Percentiles rank a stretch among this genome's conserved stretches.
phyloP scores from a whole-genome alignment of 1,140 invertebrate genomes.

The Sarcophaga peregrina region DNA sequence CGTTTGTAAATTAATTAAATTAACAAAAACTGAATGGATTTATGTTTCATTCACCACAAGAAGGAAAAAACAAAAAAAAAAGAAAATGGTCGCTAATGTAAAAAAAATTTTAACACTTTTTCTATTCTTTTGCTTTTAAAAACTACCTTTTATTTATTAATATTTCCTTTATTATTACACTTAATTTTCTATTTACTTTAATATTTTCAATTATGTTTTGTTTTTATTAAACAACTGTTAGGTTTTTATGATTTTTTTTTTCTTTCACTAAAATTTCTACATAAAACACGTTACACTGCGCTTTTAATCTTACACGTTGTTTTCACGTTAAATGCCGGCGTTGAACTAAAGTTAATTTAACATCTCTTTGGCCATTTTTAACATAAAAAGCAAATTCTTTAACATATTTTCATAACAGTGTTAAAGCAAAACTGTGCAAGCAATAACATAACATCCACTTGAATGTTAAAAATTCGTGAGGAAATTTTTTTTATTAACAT shows the following conservation, averaged over 20 bases:
- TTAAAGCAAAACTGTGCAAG: neutral
- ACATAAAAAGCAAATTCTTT: conserved; percentile 12
- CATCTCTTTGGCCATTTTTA: conserved; percentile 27
- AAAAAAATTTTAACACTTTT: conserved; percentile 3
- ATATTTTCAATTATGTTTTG: neutral
- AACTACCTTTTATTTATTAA: neutral
- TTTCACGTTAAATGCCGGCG: conserved; percentile 28
- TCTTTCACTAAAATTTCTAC: neutral
- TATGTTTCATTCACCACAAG: no score
- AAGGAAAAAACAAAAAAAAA: no score
- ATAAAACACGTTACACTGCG: neutral
- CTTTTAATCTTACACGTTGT: neutral
- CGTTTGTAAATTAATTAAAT: no score
- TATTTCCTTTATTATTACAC: neutral
- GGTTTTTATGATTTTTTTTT: neutral
- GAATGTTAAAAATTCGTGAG: neutral
- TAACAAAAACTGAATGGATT: no score
- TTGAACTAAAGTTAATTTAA: conserved; percentile 30
- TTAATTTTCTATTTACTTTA: neutral
- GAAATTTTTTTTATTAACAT: no score
- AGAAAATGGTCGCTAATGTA: neutral
- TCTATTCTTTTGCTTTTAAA: neutral
- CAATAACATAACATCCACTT: neutral
- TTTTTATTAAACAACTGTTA: no score
- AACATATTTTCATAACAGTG: neutral